These are phyloP conservation scores for Neotoma lepida DNA, from an alignment of 2,113 vertebrate genomes.

Conservation along the genomic window DNA sequence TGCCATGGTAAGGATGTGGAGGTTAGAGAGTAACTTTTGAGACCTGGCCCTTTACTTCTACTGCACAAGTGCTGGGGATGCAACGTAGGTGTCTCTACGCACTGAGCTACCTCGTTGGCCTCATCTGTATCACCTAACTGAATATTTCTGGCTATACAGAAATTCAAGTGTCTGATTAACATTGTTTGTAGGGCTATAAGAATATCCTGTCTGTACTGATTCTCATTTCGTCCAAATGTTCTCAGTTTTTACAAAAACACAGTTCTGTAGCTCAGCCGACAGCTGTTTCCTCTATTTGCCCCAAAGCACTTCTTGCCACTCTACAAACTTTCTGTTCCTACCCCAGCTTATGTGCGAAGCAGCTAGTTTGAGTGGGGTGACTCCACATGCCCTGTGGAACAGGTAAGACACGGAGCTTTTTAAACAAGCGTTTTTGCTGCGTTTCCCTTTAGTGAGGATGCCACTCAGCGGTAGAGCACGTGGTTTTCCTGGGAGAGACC, in stretches of 20 bases:
- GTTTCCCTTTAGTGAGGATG: background rate
- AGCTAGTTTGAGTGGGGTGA: background rate
- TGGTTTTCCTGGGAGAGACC: background rate
- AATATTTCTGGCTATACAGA: background rate
- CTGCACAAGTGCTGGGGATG: background rate
- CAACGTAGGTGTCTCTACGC: background rate
- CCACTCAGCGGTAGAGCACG: too few relatives aligned
- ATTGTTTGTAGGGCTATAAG: background rate
- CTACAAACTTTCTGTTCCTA: background rate
- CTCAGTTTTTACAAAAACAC: background rate
- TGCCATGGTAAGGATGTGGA: background rate
- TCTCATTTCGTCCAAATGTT: background rate
- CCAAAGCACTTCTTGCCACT: background rate
- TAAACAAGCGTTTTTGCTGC: background rate
- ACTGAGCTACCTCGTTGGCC: too few relatives aligned
- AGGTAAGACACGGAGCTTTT: background rate
- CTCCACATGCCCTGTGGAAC: fast-evolving
- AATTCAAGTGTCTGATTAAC: background rate
- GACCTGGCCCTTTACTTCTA: background rate
- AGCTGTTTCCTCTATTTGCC: background rate
- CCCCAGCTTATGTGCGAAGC: background rate
- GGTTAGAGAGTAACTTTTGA: background rate
- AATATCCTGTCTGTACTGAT: background rate
- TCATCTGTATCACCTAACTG: too few relatives aligned
- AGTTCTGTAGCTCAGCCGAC: background rate